Evolutionary conservation across 2,888 invertebrate species (phyloP), one percentile per base, ranked within the genome.

Genomic region (Eristalinus aeneus): DNA sequence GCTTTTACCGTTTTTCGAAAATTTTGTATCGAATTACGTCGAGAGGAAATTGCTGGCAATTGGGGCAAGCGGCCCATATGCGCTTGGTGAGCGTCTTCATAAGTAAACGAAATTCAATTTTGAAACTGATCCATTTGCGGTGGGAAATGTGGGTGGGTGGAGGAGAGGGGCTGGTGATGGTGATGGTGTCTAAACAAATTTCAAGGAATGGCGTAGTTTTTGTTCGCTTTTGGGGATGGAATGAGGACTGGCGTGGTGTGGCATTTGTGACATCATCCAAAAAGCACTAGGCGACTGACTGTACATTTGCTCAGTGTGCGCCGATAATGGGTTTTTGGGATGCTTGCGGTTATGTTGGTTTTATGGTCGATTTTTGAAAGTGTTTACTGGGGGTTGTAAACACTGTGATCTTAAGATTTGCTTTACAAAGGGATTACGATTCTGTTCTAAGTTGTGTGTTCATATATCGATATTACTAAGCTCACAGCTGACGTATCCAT

Each of bases 21-120:
- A 8, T 11, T 53, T 58, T 77, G 77, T 69, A 77, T 77, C 71
- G 71, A 71, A 64, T 71, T 77, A 65, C 77, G 39, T 6, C 12
- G 8, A n/a, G 65, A 11, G 67, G 46, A 65, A 64, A 16, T 6
- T n/a, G 20, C 11, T 32, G 27, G 16, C 16, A 34, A 32, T 61
- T 61, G 32, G n/a, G 16, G 61, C 31, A 60, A 60, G 60, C 23
- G 8, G 12, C 34, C 32, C 61, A 63, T 63, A 32, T 34, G 46
- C 46, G 46, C 46, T 46, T 46, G 46, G 46, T n/a, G 16, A 46
- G 8, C 46, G 61, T 20, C 11, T 63, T 63, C 61, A n/a, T 31
- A 27, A 20, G 11, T n/a, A 34, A 63, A 16, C 16, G 11, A 20
- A 11, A 8, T 31, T 31, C 22, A 23, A 36, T 39, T 69, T 56